These are phyloP conservation scores for Doryteuthis pealeii DNA, from an alignment of 1,140 invertebrate species.

Conservation along the genomic window DNA sequence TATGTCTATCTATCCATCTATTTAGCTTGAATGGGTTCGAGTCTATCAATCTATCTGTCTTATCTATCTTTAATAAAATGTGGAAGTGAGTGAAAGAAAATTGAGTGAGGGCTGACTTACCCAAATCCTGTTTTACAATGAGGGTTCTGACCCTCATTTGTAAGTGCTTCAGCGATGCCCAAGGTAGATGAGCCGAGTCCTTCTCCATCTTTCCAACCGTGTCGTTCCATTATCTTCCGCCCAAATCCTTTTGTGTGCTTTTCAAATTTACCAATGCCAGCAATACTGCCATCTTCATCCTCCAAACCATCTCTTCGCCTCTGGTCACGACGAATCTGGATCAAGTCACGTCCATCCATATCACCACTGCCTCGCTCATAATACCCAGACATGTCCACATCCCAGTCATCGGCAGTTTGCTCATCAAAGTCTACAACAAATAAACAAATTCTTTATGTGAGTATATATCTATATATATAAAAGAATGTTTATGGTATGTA, in stretches of 20 bases:
- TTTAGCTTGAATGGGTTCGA: too few relatives aligned
- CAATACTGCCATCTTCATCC: constrained; percentile 32
- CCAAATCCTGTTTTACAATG: constrained; percentile 55
- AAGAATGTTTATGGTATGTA: too few relatives aligned
- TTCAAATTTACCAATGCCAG: constrained; percentile 62
- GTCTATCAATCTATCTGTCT: too few relatives aligned
- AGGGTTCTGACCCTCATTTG: constrained; percentile 56
- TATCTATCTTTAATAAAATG: too few relatives aligned
- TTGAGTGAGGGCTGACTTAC: too few relatives aligned
- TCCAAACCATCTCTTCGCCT: constrained; percentile 45
- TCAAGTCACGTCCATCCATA: constrained; percentile 60
- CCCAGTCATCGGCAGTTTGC: constrained; percentile 67
- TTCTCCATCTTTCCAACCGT: constrained; percentile 66
- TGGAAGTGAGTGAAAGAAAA: too few relatives aligned
- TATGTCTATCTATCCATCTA: too few relatives aligned
- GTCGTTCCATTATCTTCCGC: constrained; percentile 62
- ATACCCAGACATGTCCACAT: constrained; percentile 67
- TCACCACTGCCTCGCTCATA: constrained; percentile 63
- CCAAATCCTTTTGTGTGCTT: constrained; percentile 61
- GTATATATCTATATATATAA: too few relatives aligned
- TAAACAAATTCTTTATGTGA: too few relatives aligned
- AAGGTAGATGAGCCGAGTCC: constrained; percentile 60
- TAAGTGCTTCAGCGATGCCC: constrained; percentile 55
- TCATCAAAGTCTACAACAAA: constrained; percentile 64
- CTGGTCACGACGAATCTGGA: constrained; percentile 61